Percentiles rank a stretch among this genome's conserved stretches.
Conservation (phyloP, 2,797 vertebrate species). For the Gymnoscopelus braueri region DNA sequence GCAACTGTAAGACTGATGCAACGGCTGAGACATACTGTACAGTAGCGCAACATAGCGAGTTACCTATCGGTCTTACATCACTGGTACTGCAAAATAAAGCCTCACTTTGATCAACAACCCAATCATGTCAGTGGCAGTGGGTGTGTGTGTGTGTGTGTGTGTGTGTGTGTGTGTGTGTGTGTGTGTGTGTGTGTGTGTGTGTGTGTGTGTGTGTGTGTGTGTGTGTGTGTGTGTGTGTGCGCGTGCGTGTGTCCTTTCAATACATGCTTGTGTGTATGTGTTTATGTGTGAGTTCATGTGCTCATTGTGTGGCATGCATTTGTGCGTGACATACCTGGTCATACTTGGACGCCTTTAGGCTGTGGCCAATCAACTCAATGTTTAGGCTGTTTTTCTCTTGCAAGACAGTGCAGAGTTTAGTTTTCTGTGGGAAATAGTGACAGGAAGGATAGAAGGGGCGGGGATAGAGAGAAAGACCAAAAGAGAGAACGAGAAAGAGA, state of each 20-base stretch:
- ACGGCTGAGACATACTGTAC: slow-evolving; percentile 9
- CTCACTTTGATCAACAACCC: neutral
- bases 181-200: too few relatives aligned
- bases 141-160: too few relatives aligned
- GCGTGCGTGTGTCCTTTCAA: too few relatives aligned
- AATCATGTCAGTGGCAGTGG: neutral
- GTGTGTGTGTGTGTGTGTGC: too few relatives aligned
- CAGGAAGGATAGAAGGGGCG: neutral
- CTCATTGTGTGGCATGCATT: neutral
- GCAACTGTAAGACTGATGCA: slow-evolving; percentile 15
- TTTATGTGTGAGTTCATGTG: neutral
- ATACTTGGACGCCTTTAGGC: slow-evolving; percentile 75
- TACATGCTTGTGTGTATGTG: neutral
- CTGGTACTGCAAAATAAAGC: slow-evolving; percentile 11
- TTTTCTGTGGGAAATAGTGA: slow-evolving; percentile 72
- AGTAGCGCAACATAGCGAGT: too few relatives aligned
- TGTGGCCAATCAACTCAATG: slow-evolving; percentile 76
- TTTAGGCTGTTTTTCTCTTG: slow-evolving; percentile 79
- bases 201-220: too few relatives aligned
- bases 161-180: neutral
- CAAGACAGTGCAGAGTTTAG: slow-evolving; percentile 82
- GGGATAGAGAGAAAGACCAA: neutral
- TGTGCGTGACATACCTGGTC: slow-evolving; percentile 80
- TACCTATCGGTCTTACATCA: slow-evolving; percentile 8
- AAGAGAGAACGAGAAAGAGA: neutral